Evolutionary conservation across 1,140 invertebrate genomes (phyloP).

Genomic region (Aphelinus atriplicis): DNA sequence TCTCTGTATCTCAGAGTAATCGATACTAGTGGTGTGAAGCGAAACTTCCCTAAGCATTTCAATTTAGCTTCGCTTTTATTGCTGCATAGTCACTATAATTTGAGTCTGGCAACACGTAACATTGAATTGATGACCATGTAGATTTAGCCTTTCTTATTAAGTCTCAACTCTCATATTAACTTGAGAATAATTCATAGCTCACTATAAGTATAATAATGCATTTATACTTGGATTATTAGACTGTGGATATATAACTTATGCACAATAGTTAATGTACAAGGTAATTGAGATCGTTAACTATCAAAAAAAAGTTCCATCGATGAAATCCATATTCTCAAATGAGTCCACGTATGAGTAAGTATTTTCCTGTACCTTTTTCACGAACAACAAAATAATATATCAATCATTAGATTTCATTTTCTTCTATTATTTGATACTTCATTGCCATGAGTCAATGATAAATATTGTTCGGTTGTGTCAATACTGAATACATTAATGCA

Average conservation of each 20-base stretch:
- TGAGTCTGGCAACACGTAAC: conserved; percentile 38
- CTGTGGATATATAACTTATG: no score
- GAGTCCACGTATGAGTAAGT: no score
- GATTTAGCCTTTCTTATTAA: conserved; percentile 25
- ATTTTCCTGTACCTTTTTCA: no score
- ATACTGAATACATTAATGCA: no score
- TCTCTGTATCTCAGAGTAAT: conserved; percentile 11
- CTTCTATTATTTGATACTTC: no score
- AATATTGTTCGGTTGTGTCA: no score
- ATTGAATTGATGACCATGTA: conserved; percentile 28
- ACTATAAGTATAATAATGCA: no score
- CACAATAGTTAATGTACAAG: conserved; percentile 28
- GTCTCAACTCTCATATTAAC: background rate
- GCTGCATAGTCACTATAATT: conserved; percentile 40
- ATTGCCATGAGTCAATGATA: no score
- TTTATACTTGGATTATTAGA: no score
- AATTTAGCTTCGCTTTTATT: conserved; percentile 33
- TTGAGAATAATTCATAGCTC: conserved; percentile 12
- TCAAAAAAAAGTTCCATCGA: conserved; percentile 11
- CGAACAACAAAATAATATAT: no score
- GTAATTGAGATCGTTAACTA: background rate
- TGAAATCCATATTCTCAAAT: background rate
- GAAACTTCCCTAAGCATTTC: conserved; percentile 28
- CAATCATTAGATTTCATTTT: no score
- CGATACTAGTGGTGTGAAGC: conserved; percentile 9